Evolutionary conservation across 2,888 invertebrate genomes (phyloP), one percentile per base, ranked within the genome.

Genomic region (Lepidocyrtinus sp.): DNA sequence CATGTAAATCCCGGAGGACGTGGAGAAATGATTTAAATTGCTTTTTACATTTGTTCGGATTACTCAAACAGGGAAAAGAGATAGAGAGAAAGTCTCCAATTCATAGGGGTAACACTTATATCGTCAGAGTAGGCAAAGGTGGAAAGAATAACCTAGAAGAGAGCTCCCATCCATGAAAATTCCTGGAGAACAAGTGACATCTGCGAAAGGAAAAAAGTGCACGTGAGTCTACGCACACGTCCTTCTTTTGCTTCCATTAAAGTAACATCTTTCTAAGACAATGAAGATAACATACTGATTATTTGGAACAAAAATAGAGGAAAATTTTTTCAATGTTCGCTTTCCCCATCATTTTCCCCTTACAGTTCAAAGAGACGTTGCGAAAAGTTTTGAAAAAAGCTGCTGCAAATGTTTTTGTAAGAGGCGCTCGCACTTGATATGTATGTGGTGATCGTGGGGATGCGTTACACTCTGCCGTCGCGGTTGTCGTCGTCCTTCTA

Each of bases 241-340:
- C n/a, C n/a, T n/a, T n/a, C n/a, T n/a, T n/a, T n/a, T n/a, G n/a
- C 12, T 36, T 36, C 36, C 36, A 9, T 36, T 36, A 36, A 12
- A 5, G 12, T 36, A 9, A 36, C 12, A 36, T 36, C 36, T 36
- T 36, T 9, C 12, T 12, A 36, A 36, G 12, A 36, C 36, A 36
- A 36, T 36, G 12, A 36, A 36, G 36, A 36, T 36, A 5, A 9
- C 36, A 36, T 36, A n/a, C n/a, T n/a, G n/a, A n/a, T 36, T 12
- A 36, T 36, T 36, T 36, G 36, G 5, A 9, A 36, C 12, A 36
- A 36, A 36, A 36, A 36, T 36, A 36, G 36, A 36, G 36, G 12
- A 36, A 36, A 9, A 36, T 5, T 12, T 36, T 36, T 36, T 36
- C 36, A 9, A 84, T 85, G 81, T 84, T 83, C 83, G 83, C 82